A percentile compares a stretch with the other conserved stretches of the same genome.
Conservation (phyloP, 2,888 invertebrate genomes). For the Dryomyza anilis region DNA sequence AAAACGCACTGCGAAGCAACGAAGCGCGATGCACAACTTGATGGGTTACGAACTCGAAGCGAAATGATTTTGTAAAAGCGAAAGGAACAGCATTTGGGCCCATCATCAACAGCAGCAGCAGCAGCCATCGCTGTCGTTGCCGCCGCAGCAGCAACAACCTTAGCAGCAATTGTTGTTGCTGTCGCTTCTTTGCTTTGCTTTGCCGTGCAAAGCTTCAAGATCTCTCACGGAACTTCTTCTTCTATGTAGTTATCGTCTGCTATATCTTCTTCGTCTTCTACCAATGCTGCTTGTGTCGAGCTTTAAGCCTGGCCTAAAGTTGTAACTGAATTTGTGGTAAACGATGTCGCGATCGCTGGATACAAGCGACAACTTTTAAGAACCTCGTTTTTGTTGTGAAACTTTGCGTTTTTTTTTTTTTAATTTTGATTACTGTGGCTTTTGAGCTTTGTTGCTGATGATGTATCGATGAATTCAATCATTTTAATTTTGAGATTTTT, state of each 20-base stretch:
- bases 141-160: constrained; percentile 13
- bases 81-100: constrained; percentile 60
- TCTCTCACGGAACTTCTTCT: constrained; percentile 8
- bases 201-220: neutral
- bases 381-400: too few species aligned
- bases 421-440: too few species aligned
- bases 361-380: constrained; percentile 1
- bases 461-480: too few species aligned
- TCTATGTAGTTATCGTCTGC: neutral
- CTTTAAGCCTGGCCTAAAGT: neutral
- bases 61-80: constrained; percentile 60
- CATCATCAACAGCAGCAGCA: constrained; percentile 31
- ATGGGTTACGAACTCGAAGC: constrained; percentile 59
- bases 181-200: constrained; percentile 8
- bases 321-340: neutral
- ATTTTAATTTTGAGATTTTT: too few species aligned
- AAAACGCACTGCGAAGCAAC: constrained; percentile 21
- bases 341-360: constrained; percentile 31
- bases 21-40: constrained; percentile 59
- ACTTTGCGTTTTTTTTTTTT: too few species aligned
- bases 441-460: too few species aligned
- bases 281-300: constrained; percentile 31
- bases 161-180: constrained; percentile 21
- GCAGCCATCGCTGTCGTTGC: constrained; percentile 8
- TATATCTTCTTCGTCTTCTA: constrained; percentile 1